A percentile compares a stretch with the other conserved stretches of the same genome.
Conservation (phyloP, 2,888 invertebrate species). For the Drosophila nigritarsus region DNA sequence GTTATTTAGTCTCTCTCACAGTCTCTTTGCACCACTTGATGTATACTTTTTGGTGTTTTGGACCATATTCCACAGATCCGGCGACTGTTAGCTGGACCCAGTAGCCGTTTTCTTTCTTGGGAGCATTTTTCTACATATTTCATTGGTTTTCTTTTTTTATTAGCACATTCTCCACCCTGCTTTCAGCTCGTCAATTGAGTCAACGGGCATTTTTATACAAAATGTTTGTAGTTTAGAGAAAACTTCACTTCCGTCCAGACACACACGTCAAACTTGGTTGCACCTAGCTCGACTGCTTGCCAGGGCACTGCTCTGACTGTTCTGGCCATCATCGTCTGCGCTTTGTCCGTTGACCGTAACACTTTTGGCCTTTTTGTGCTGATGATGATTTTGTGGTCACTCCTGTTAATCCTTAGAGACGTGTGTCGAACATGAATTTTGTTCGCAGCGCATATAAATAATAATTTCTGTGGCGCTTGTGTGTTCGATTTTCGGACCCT, state of each 20-base stretch:
- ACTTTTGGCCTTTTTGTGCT: constrained; percentile 69
- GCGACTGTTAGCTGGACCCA: constrained; percentile 25
- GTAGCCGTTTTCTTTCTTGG: constrained; percentile 56
- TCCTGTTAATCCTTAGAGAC: constrained; percentile 84
- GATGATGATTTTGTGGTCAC: constrained; percentile 84
- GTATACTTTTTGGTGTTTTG: constrained; percentile 31
- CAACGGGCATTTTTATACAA: constrained; percentile 56
- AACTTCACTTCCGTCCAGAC: constrained; percentile 53
- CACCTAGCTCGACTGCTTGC: constrained; percentile 30
- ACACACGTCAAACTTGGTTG: constrained; percentile 56
- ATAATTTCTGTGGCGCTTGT: constrained; percentile 69
- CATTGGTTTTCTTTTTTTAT: constrained; percentile 25
- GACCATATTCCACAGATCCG: constrained; percentile 63
- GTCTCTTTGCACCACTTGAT: constrained; percentile 16
- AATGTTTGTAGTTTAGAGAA: constrained; percentile 43
- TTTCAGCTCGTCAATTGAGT: constrained; percentile 43
- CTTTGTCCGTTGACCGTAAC: constrained; percentile 46
- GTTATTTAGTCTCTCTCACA: constrained; percentile 38
- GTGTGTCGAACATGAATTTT: constrained; percentile 84
- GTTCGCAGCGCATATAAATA: constrained; percentile 83
- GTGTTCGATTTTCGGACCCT: constrained; percentile 34
- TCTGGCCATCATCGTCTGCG: constrained; percentile 45
- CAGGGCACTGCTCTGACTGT: not conserved
- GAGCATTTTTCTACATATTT: constrained; percentile 63
- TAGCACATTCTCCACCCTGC: not conserved